A percentile compares a stretch with the other conserved stretches of the same genome.
Conservation (phyloP, 1,140 invertebrate species). For the Zaprionus africanus region DNA sequence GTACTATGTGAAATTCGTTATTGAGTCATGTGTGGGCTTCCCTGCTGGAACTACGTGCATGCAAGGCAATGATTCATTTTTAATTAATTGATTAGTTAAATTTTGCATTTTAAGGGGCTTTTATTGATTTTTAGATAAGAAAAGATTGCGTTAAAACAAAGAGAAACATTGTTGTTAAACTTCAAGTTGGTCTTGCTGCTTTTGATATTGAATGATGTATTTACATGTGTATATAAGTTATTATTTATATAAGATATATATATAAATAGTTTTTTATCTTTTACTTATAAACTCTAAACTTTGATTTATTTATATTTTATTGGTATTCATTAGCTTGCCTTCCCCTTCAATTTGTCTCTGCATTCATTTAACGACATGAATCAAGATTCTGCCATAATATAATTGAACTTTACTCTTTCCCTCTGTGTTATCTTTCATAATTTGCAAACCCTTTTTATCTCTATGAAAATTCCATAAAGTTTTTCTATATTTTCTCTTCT, state of each 20-base stretch:
- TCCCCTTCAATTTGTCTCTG: too few relatives aligned
- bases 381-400: too few relatives aligned
- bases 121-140: not conserved
- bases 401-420: not conserved
- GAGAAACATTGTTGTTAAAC: too few relatives aligned
- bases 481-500: not conserved
- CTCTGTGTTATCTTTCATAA: not conserved
- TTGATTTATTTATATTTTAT: too few relatives aligned
- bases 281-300: too few relatives aligned
- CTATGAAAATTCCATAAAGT: not conserved
- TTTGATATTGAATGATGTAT: too few relatives aligned
- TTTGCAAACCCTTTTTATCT: not conserved
- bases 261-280: too few relatives aligned
- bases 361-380: too few relatives aligned
- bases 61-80: not conserved
- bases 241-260: too few relatives aligned
- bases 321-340: too few relatives aligned
- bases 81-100: not conserved
- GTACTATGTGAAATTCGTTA: not conserved
- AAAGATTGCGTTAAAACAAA: not conserved
- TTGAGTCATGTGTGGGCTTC: slow-evolving; percentile 5
- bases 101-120: not conserved
- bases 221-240: too few relatives aligned
- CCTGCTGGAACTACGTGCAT: not conserved
- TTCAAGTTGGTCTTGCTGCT: too few relatives aligned